These are phyloP conservation scores for Cynopterus sphinx DNA, from an alignment of 2,797 vertebrate species.

Conservation along the genomic window DNA sequence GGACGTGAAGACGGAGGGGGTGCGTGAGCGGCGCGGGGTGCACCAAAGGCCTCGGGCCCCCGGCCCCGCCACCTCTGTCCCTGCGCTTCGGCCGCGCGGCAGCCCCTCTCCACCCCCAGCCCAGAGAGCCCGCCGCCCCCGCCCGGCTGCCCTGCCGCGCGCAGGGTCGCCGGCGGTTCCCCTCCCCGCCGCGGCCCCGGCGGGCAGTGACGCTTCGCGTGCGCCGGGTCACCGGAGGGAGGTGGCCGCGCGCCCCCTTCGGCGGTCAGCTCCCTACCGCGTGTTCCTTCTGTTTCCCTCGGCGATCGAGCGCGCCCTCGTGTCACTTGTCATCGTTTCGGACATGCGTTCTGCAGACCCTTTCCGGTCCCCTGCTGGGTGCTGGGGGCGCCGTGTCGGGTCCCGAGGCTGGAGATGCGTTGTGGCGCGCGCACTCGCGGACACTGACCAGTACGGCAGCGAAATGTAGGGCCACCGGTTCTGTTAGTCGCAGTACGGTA, in stretches of 20 bases:
- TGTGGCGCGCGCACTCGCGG: background rate
- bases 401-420: background rate
- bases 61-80: too few relatives aligned
- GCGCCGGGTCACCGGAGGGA: background rate
- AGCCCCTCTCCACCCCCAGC: too few relatives aligned
- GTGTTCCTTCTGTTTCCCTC: background rate
- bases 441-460: background rate
- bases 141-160: too few relatives aligned
- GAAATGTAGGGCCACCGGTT: background rate
- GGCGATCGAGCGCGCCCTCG: background rate
- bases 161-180: too few relatives aligned
- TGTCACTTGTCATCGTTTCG: background rate
- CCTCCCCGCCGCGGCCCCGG: too few relatives aligned
- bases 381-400: background rate
- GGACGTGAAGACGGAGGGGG: constrained; percentile 94
- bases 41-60: too few relatives aligned
- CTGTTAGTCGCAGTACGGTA: background rate
- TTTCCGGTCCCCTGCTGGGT: background rate
- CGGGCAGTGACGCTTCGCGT: background rate
- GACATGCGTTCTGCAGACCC: background rate
- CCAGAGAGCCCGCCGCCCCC: too few relatives aligned
- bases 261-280: background rate
- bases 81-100: too few relatives aligned
- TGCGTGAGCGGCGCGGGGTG: constrained; percentile 77
- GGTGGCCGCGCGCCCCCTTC: background rate